phyloP scores from a whole-genome alignment of 2,888 invertebrate species.

The Cryptocephalus primarius region DNA sequence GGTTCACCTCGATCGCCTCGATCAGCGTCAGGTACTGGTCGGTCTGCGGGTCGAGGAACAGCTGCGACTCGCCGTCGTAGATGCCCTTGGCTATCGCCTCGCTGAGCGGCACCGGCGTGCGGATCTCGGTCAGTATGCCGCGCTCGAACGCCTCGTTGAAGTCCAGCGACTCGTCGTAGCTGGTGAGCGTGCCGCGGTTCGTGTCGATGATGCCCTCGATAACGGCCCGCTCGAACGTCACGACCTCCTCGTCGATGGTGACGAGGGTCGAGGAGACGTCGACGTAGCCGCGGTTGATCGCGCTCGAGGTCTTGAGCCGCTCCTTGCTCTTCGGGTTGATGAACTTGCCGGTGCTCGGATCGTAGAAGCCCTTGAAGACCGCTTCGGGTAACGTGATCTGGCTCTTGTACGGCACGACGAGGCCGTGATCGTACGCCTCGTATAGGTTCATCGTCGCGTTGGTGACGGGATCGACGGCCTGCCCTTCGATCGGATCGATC shows the following conservation, averaged over 20 bases:
- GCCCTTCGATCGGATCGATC: constrained; percentile 71
- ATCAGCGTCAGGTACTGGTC: constrained; percentile 68
- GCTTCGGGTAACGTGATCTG: constrained; percentile 80
- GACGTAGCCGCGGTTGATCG: constrained; percentile 73
- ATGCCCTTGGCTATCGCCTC: constrained; percentile 75
- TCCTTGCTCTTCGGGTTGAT: constrained; percentile 70
- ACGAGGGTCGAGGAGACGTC: constrained; percentile 81
- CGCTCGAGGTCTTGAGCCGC: constrained; percentile 69
- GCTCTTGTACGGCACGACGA: constrained; percentile 71
- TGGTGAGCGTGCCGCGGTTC: constrained; percentile 53
- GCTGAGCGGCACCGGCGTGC: constrained; percentile 67
- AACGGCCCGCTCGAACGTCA: constrained; percentile 75
- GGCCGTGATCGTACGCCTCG: constrained; percentile 74
- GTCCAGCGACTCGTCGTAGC: constrained; percentile 49
- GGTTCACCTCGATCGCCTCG: constrained; percentile 69
- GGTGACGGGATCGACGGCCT: constrained; percentile 62
- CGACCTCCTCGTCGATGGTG: constrained; percentile 65
- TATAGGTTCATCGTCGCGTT: constrained; percentile 65
- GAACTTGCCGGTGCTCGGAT: constrained; percentile 73
- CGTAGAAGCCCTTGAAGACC: constrained; percentile 83
- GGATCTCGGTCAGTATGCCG: constrained; percentile 70
- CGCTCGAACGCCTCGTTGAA: constrained; percentile 79
- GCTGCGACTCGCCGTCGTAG: constrained; percentile 65
- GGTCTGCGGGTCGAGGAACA: constrained; percentile 72
- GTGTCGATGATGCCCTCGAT: constrained; percentile 67